Evolutionary conservation across 2,888 invertebrate species (phyloP), one percentile per base, ranked within the genome.

Genomic region (Amblyjoppa fuscipennis): DNA sequence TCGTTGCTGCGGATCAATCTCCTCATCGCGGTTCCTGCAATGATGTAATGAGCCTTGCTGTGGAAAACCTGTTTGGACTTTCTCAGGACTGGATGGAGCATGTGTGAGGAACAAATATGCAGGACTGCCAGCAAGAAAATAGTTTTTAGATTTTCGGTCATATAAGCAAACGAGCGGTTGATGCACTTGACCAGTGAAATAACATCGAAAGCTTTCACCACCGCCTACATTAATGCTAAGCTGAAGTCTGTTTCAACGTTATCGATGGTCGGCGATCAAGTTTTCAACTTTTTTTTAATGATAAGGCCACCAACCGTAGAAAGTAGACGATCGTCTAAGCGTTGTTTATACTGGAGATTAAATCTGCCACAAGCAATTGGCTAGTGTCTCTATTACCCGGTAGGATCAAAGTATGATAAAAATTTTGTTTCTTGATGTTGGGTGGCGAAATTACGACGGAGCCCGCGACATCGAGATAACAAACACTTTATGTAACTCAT

Each of bases 171-270:
- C 16, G 53, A 20, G 6, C 25, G 25, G 28, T 81, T 64, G n/a
- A 81, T 34, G 66, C 66, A 74, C 25, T 81, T 66, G 16, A 41
- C 31, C 6, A 74, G 34, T 6, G 53, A 41, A 20, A 81, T 51
- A 31, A 25, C 56, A 53, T 81, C 74, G 1, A 74, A 25, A 16
- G n/a, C 73, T 25, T 64, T 20, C 25, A 74, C 66, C 5, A 34
- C 34, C 3, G 80, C 16, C 56, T 81, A 53, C 25, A 73, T 51
- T 9, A 81, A 53, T 51, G 80, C 80, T 13, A 73, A 66, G 45
- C 80, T 66, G 34, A 73, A 81, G 53, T 73, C 80, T 0, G 66
- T 73, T 38, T 73, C 80, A 1, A 81, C 6, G 31, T 64, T 74
- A 11, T 73, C 66, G 34, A 81, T 66, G 11, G 68, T 16, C 13